Conservation (phyloP, 2,113 vertebrate species). For the Vireo altiloquus region DNA sequence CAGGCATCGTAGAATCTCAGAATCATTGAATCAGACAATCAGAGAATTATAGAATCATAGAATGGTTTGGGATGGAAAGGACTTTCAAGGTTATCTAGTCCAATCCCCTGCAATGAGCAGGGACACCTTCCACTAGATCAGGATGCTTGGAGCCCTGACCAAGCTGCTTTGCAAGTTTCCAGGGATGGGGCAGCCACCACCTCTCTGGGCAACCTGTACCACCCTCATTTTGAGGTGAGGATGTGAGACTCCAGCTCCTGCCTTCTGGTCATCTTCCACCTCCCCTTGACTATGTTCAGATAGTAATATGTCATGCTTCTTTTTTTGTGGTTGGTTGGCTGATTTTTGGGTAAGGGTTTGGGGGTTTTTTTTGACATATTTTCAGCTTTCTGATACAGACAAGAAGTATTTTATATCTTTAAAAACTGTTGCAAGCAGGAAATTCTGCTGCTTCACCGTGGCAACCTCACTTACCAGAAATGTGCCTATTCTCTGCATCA, state of each 20-base stretch:
- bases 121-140: too few species aligned
- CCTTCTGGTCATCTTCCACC: not conserved
- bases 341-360: not conserved
- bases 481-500: not conserved
- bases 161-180: not conserved
- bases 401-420: not conserved
- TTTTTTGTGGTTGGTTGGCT: not conserved
- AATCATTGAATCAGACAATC: not conserved
- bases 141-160: not conserved
- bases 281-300: not conserved
- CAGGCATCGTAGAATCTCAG: not conserved
- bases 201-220: not conserved
- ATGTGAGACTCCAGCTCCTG: not conserved
- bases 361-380: not conserved
- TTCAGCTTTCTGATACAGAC: not conserved
- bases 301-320: not conserved
- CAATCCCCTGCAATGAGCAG: not conserved
- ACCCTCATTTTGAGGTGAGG: not conserved
- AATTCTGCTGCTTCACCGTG: not conserved
- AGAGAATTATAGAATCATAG: not conserved
- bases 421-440: not conserved
- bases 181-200: not conserved
- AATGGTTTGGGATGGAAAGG: not conserved
- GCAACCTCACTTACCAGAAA: not conserved
- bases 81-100: not conserved